These are phyloP conservation scores for Caenorhabditis sp. DNA, from an alignment of 2,888 invertebrate genomes.

Conservation along the genomic window DNA sequence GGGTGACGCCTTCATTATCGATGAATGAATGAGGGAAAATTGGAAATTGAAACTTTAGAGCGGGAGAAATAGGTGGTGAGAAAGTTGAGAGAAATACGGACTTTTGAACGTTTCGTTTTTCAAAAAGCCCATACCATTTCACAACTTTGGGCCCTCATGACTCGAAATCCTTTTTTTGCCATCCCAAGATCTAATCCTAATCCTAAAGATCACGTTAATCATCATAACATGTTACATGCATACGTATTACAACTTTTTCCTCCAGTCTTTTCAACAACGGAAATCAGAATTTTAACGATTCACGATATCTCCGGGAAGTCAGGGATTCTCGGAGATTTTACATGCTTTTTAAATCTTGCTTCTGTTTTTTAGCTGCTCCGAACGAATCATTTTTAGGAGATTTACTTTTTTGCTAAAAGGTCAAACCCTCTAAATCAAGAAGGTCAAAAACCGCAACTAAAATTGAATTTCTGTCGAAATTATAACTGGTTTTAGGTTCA, in stretches of 20 bases:
- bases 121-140: not conserved
- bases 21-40: slow-evolving; percentile 57
- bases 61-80: not conserved
- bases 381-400: not conserved
- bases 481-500: too few species aligned
- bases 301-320: not conserved
- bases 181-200: not conserved
- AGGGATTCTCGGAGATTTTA: not conserved
- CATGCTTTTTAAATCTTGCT: not conserved
- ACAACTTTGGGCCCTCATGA: not conserved
- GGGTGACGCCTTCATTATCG: slow-evolving; percentile 35
- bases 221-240: not conserved
- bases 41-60: slow-evolving; percentile 47
- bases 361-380: not conserved
- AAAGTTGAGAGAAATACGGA: not conserved
- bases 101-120: slow-evolving; percentile 3
- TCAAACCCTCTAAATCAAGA: too few species aligned
- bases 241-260: too few species aligned
- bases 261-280: not conserved
- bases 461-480: too few species aligned
- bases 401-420: not conserved
- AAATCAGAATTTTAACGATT: not conserved
- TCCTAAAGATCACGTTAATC: slow-evolving; percentile 5
- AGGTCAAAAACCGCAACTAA: too few species aligned
- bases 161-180: not conserved